A percentile compares a stretch with the other conserved stretches of the same genome.
phyloP scores from a whole-genome alignment of 2,797 vertebrate genomes.

The Acropternis orthonyx region DNA sequence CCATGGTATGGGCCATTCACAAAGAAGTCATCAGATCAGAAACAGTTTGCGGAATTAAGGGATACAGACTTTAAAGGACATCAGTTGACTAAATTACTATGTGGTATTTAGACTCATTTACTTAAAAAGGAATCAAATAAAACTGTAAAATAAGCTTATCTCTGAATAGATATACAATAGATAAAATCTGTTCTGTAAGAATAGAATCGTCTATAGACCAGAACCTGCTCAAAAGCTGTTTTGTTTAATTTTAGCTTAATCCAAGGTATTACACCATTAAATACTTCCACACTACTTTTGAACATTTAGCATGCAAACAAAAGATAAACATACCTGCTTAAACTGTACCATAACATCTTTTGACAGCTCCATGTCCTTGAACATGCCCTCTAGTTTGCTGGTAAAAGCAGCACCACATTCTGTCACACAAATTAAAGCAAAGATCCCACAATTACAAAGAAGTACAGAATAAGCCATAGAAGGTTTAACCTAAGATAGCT shows the following conservation, averaged over 20 bases:
- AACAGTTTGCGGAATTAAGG: not conserved
- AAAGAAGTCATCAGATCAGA: not conserved
- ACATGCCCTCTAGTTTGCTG: constrained; percentile 85
- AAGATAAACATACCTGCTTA: constrained; percentile 76
- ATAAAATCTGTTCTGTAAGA: not conserved
- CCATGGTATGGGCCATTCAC: not conserved
- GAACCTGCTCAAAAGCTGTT: not conserved
- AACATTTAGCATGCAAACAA: not conserved
- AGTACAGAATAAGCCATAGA: not conserved
- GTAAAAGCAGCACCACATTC: constrained; percentile 84
- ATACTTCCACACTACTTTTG: not conserved
- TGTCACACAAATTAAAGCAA: constrained; percentile 28
- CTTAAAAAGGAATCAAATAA: not conserved
- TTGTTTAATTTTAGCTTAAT: not conserved
- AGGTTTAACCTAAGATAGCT: not conserved
- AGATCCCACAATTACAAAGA: constrained; percentile 6
- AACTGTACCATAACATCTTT: constrained; percentile 86
- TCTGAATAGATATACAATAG: not conserved
- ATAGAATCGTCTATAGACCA: not conserved
- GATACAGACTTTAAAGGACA: not conserved
- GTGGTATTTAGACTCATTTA: not conserved
- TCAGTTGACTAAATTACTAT: not conserved
- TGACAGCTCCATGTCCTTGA: constrained; percentile 86
- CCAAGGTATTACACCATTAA: not conserved
- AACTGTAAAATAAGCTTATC: not conserved